These are phyloP conservation scores for Alouatta palliata DNA, from an alignment of 2,113 vertebrate genomes.

Conservation along the genomic window DNA sequence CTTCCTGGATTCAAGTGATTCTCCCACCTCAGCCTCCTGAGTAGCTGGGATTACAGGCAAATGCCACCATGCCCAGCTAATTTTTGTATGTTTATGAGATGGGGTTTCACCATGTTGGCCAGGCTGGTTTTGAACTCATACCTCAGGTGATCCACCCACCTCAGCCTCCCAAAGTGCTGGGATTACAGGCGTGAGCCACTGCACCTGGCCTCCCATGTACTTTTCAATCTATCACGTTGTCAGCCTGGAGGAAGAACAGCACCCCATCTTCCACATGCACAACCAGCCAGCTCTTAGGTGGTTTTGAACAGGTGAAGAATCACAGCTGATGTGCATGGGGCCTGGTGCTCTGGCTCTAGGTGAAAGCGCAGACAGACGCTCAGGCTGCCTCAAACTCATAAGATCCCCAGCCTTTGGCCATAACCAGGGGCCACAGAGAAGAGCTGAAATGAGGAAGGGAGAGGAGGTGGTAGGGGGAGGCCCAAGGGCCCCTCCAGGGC, in stretches of 20 bases:
- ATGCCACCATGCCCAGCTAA: no score
- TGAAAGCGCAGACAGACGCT: not conserved
- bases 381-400: not conserved
- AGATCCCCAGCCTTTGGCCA: no score
- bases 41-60: no score
- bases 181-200: no score
- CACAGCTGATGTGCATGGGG: not conserved
- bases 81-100: no score
- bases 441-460: not conserved
- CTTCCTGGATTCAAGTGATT: no score
- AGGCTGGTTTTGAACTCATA: no score
- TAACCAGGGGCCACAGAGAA: not conserved
- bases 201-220: no score
- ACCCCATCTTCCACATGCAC: not conserved
- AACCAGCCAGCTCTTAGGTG: not conserved
- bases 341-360: not conserved
- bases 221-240: not conserved
- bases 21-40: no score
- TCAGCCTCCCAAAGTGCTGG: no score
- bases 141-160: no score
- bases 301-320: not conserved
- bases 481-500: not conserved
- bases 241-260: not conserved
- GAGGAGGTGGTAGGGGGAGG: accelerated
- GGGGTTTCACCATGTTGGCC: no score